Evolutionary conservation across 1,140 invertebrate species (phyloP).

Genomic region (Antheraea pernyi): DNA sequence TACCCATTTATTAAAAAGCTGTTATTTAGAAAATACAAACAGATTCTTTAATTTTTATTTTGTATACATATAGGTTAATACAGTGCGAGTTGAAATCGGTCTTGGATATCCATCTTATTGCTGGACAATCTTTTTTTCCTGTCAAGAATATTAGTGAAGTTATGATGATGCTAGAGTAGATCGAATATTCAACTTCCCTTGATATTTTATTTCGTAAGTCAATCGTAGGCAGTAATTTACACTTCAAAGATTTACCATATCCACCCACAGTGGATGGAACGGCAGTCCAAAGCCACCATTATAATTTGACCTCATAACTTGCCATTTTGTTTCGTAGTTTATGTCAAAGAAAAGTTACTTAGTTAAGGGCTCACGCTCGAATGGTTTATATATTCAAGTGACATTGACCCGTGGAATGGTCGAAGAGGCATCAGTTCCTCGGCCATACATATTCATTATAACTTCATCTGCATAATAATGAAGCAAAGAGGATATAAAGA

Average conservation of each 20-base stretch:
- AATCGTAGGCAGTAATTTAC: background rate
- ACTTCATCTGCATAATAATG: conserved; percentile 54
- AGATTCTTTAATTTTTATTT: too few relatives aligned
- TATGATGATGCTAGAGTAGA: too few relatives aligned
- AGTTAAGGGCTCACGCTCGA: conserved; percentile 29
- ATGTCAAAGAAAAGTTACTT: conserved; percentile 26
- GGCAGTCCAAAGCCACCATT: conserved; percentile 26
- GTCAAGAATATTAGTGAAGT: too few relatives aligned
- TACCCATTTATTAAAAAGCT: too few relatives aligned
- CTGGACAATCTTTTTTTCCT: too few relatives aligned
- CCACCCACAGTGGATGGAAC: conserved; percentile 32
- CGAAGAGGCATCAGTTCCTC: conserved; percentile 44
- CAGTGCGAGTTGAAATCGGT: too few relatives aligned
- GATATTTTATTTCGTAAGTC: background rate
- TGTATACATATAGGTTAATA: too few relatives aligned
- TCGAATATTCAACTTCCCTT: background rate
- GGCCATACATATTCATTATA: conserved; percentile 53
- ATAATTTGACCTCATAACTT: conserved; percentile 28
- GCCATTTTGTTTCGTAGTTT: conserved; percentile 19
- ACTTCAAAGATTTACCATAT: background rate
- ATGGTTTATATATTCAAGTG: conserved; percentile 42
- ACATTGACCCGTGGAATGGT: conserved; percentile 64
- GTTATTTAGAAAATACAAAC: too few relatives aligned
- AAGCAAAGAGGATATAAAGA: conserved; percentile 32
- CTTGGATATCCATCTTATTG: too few relatives aligned